Percentiles rank a stretch among this genome's conserved stretches.
Evolutionary conservation across 1,140 invertebrate species (phyloP).

Genomic region (Tribolium madens): DNA sequence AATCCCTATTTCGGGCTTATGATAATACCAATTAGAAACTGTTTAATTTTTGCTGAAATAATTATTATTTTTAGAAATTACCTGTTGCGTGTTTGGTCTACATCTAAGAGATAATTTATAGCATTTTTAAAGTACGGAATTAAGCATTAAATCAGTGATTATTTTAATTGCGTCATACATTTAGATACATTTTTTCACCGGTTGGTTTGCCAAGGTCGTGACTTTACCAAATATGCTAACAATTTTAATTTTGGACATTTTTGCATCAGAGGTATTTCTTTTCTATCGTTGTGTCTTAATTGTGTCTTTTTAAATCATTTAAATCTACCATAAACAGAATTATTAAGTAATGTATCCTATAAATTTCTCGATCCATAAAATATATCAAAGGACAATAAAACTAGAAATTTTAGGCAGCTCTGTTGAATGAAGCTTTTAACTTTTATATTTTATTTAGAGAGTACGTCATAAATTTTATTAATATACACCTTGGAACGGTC

Average conservation of each 20-base stretch:
- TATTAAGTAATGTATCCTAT: slow-evolving; percentile 9
- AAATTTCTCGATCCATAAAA: slow-evolving; percentile 17
- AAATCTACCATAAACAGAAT: slow-evolving; percentile 5
- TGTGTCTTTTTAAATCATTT: background rate
- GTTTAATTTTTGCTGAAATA: slow-evolving; percentile 31
- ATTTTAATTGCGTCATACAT: background rate
- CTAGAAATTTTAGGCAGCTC: slow-evolving; percentile 29
- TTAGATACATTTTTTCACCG: background rate
- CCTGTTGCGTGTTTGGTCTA: slow-evolving; percentile 17
- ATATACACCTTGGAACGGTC: slow-evolving; percentile 28
- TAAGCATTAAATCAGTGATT: slow-evolving; percentile 10
- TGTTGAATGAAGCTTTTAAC: slow-evolving; percentile 32
- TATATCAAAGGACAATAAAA: slow-evolving; percentile 25
- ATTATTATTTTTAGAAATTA: slow-evolving; percentile 37
- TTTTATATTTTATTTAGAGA: slow-evolving; percentile 10
- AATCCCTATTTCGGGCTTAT: slow-evolving; percentile 12
- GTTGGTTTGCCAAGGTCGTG: background rate
- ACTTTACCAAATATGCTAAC: background rate
- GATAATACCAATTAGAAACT: slow-evolving; percentile 27
- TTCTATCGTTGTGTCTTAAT: background rate
- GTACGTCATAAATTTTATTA: slow-evolving; percentile 11
- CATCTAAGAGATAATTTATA: slow-evolving; percentile 20
- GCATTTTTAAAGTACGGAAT: background rate
- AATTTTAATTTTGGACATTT: too few relatives aligned
- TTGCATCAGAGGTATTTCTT: too few relatives aligned